A percentile compares a stretch with the other conserved stretches of the same genome.
Conservation (phyloP, 1,140 invertebrate genomes). For the Tigriopus japonicus region DNA sequence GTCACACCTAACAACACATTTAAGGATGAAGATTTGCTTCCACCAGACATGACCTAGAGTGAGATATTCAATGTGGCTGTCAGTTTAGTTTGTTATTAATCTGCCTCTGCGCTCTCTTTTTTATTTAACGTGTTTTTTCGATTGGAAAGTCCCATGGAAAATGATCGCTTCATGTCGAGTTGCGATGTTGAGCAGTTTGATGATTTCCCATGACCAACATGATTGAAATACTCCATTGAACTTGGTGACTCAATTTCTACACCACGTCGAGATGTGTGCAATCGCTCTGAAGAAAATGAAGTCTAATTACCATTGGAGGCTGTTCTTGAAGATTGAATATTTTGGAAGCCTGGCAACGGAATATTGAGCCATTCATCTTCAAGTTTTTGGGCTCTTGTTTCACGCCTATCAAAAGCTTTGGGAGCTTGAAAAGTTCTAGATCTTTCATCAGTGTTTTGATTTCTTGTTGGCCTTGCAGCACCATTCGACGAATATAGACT, state of each 20-base stretch:
- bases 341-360: too few species aligned
- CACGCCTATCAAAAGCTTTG: neutral
- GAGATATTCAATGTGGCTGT: neutral
- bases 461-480: neutral
- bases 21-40: constrained; percentile 71
- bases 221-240: too few species aligned
- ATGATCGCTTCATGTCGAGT: too few species aligned
- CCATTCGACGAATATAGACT: too few species aligned
- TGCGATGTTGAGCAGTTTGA: neutral
- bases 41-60: constrained; percentile 39
- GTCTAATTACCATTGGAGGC: neutral
- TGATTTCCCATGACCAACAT: neutral
- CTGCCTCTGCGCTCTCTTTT: too few species aligned
- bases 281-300: too few species aligned
- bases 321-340: neutral
- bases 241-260: too few species aligned
- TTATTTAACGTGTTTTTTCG: too few species aligned
- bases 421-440: neutral
- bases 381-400: neutral
- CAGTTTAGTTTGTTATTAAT: too few species aligned
- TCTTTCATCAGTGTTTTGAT: neutral
- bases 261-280: too few species aligned
- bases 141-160: too few species aligned
- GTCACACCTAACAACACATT: constrained; percentile 58
- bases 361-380: too few species aligned